phyloP scores from a whole-genome alignment of 1,140 invertebrate genomes.

The Platorchestia sp. region DNA sequence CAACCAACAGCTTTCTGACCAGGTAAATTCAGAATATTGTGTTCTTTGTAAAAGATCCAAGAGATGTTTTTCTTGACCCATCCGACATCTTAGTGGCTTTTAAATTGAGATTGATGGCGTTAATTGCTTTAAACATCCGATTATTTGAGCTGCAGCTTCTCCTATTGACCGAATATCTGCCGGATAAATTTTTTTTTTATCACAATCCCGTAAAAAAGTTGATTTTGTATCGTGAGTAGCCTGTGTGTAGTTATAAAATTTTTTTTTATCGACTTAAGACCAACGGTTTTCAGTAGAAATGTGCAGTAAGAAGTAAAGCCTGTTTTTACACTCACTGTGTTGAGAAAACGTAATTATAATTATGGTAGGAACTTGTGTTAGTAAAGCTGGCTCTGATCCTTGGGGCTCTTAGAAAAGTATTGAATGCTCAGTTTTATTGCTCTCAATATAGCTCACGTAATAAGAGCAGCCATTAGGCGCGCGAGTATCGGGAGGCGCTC shows the following conservation, averaged over 20 bases:
- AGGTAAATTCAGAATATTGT: not conserved
- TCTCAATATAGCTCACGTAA: no score
- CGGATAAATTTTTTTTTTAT: no score
- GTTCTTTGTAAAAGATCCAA: not conserved
- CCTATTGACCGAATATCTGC: not conserved
- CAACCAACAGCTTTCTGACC: not conserved
- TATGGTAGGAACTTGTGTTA: no score
- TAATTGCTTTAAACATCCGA: not conserved
- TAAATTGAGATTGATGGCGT: not conserved
- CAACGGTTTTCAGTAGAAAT: no score
- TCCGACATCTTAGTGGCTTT: not conserved
- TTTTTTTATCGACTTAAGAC: no score
- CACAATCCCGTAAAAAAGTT: no score
- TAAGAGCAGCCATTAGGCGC: not conserved
- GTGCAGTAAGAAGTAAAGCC: no score
- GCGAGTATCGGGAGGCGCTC: not conserved
- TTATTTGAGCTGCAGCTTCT: not conserved
- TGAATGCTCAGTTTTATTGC: not conserved
- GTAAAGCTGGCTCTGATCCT: not conserved
- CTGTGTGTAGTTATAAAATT: no score
- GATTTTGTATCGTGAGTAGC: no score
- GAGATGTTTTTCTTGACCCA: not conserved
- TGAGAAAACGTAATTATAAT: no score
- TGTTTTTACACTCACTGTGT: no score
- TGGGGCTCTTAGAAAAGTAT: not conserved